Evolutionary conservation across 2,888 invertebrate species (phyloP), one percentile per base, ranked within the genome.

Genomic region (Epistrophella euchroma): DNA sequence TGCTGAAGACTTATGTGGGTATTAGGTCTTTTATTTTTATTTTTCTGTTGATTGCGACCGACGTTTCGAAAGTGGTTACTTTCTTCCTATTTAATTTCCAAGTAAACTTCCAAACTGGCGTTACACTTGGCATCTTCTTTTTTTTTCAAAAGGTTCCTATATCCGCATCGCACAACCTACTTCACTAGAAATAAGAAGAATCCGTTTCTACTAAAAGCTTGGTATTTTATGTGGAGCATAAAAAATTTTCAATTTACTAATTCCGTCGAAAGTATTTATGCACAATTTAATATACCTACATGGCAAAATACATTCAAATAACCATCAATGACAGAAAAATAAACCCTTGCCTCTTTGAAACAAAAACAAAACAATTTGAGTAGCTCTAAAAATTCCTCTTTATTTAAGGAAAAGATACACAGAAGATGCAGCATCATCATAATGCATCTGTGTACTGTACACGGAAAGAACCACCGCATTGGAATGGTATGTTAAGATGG

Each of bases 171-270:
- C 17, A 15, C 15, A n/a, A 52, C 25, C 52, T 52, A 28, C 52
- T 52, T 28, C n/a, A 52, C 52, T 52, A 2, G n/a, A 52, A 19
- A 9, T 1, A 25, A 45, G 40, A 43, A 81, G 19, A 45, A 52
- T 52, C 28, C 58, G n/a, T 52, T 50, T 40, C 25, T 43, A 52
- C 50, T 75, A 64, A 76, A 66, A 76, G 55, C 56, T 56, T 71
- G 40, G 9, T 7, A 15, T 56, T 76, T 77, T 72, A 71, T 76
- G 6, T 45, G 17, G 47, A 47, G 32, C 15, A 62, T 64, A 81
- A 71, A 71, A 35, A 76, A 71, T 81, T 22, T 81, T 77, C 81
- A 76, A 81, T 81, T 81, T 81, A 71, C 76, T 81, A 76, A 76
- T 81, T 71, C 76, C 50, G 35, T 70, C 28, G 55, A 70, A 81